Evolutionary conservation across 2,888 invertebrate genomes (phyloP).

Genomic region (Choristoneura rosaceana): DNA sequence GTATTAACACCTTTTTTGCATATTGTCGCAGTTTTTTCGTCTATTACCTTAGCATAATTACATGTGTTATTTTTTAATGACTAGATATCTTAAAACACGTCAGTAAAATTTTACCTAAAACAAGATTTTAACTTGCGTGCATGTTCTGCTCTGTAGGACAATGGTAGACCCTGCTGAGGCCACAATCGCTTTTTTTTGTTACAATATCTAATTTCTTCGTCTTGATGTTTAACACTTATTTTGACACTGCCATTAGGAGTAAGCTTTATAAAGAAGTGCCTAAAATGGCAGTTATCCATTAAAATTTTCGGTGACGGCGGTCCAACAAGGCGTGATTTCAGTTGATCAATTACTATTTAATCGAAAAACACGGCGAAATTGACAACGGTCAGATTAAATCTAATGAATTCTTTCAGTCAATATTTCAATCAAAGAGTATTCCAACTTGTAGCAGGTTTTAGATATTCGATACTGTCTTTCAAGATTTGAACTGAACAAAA

Average conservation of each 20-base stretch:
- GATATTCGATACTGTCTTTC: too few species aligned
- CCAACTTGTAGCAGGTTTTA: neutral
- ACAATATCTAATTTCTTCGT: too few species aligned
- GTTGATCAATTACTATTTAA: constrained; percentile 2
- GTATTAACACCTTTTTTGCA: neutral
- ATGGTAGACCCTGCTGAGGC: neutral
- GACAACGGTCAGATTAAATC: neutral
- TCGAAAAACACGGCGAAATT: neutral
- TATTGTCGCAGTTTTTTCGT: neutral
- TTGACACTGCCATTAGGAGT: neutral
- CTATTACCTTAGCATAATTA: neutral
- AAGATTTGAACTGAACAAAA: too few species aligned
- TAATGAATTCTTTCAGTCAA: neutral
- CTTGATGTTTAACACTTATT: neutral
- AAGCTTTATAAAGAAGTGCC: neutral
- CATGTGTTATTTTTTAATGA: too few species aligned
- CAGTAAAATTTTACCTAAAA: neutral
- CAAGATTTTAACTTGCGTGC: neutral
- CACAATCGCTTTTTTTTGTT: too few species aligned
- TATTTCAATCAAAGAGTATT: neutral
- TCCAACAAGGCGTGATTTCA: neutral
- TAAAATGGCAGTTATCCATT: neutral
- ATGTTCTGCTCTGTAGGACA: neutral
- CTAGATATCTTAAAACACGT: too few species aligned
- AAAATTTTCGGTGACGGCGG: neutral